These are phyloP conservation scores for Drosophila subpulchrella DNA, from an alignment of 1,140 invertebrate species.

Conservation along the genomic window DNA sequence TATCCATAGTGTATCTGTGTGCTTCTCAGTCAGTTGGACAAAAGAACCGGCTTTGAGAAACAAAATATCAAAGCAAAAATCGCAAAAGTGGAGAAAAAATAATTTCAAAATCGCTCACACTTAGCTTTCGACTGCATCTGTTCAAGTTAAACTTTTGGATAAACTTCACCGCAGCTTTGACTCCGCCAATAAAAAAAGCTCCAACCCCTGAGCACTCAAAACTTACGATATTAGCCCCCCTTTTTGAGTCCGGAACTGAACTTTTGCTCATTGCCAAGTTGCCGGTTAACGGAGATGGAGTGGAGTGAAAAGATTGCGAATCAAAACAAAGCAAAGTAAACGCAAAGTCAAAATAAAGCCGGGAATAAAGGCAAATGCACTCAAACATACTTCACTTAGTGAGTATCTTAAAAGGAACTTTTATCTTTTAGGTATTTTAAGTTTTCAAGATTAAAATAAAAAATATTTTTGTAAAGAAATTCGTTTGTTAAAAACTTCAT, in stretches of 20 bases:
- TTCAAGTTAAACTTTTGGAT: conserved; percentile 37
- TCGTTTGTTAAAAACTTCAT: too few species aligned
- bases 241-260: conserved; percentile 29
- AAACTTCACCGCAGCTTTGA: conserved; percentile 56
- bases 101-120: conserved; percentile 39
- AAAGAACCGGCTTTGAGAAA: conserved; percentile 43
- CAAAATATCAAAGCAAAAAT: conserved; percentile 18
- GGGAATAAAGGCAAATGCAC: background rate
- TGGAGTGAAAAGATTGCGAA: conserved; percentile 9
- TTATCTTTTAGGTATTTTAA: background rate
- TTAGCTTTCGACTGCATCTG: conserved; percentile 38
- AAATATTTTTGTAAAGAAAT: too few species aligned
- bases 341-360: conserved; percentile 1
- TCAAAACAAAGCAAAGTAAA: conserved; percentile 23
- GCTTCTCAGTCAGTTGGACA: conserved; percentile 39
- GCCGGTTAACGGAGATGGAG: conserved; percentile 39
- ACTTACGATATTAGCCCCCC: conserved; percentile 32
- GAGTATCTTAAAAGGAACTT: background rate
- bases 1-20: conserved; percentile 1
- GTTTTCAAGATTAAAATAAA: too few species aligned
- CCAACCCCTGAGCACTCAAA: conserved; percentile 28
- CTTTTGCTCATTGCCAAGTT: conserved; percentile 64
- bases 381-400: background rate
- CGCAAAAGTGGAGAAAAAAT: conserved; percentile 8
- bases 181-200: conserved; percentile 53